Percentiles rank a stretch among this genome's conserved stretches.
phyloP scores from a whole-genome alignment of 2,888 invertebrate species.

The Fragum fragum region DNA sequence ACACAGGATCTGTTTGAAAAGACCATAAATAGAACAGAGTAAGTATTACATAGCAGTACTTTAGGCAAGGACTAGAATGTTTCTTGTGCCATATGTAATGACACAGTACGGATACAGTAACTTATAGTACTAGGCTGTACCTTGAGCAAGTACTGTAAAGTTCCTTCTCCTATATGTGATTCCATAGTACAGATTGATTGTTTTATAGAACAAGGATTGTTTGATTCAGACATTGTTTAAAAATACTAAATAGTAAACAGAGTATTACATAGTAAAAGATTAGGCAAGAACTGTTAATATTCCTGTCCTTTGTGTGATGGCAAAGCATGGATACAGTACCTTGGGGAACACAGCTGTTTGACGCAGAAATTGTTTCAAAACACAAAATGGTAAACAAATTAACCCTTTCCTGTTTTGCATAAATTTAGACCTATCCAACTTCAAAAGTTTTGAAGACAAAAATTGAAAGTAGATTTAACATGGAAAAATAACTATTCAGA shows the following conservation, averaged over 20 bases:
- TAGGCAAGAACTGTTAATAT: too few relatives aligned
- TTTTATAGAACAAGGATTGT: constrained; percentile 45
- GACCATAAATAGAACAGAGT: constrained; percentile 60
- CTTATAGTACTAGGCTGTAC: constrained; percentile 30
- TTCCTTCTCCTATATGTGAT: constrained; percentile 49
- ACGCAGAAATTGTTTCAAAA: constrained; percentile 65
- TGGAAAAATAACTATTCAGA: too few relatives aligned
- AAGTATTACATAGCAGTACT: too few relatives aligned
- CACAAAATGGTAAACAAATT: constrained; percentile 59
- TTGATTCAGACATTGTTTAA: constrained; percentile 62
- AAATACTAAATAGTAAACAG: constrained; percentile 57
- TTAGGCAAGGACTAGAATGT: too few relatives aligned
- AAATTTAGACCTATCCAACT: too few relatives aligned
- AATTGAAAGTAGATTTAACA: too few relatives aligned
- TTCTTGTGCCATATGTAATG: constrained; percentile 51
- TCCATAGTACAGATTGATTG: constrained; percentile 48
- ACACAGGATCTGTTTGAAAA: constrained; percentile 66
- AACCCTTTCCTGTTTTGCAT: neutral
- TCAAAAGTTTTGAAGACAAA: too few relatives aligned
- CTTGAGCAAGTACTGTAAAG: too few relatives aligned
- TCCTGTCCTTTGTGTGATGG: constrained; percentile 49
- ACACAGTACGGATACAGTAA: constrained; percentile 48
- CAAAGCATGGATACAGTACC: constrained; percentile 50
- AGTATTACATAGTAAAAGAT: constrained; percentile 44
- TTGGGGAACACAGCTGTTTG: constrained; percentile 45